Conservation (phyloP, 1,140 invertebrate genomes). For the Drosophila burlai region DNA sequence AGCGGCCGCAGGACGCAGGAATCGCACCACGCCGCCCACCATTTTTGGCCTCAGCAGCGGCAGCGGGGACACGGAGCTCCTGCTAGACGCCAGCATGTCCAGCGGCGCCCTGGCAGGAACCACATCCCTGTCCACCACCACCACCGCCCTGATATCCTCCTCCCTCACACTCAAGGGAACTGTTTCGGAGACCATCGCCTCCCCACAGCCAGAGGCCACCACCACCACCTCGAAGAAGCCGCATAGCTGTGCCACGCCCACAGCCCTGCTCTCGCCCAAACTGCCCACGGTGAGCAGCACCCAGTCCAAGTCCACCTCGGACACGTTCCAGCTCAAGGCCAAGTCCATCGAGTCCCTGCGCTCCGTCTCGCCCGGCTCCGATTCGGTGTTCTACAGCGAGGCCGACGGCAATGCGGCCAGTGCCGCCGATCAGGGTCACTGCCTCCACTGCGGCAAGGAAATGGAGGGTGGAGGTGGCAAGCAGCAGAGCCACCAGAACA, state of each 20-base stretch:
- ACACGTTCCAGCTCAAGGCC: constrained; percentile 89
- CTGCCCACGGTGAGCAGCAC: constrained; percentile 16
- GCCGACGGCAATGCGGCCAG: constrained; percentile 86
- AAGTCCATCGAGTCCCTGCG: constrained; percentile 93
- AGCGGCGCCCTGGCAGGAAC: constrained; percentile 9
- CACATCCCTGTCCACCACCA: constrained; percentile 10
- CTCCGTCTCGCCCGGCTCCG: constrained; percentile 94
- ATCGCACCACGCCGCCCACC: constrained; percentile 44
- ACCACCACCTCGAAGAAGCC: constrained; percentile 32
- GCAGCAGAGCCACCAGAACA: constrained; percentile 38
- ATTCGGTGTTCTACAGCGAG: constrained; percentile 95
- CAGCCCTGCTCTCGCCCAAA: constrained; percentile 64
- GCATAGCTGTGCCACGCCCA: constrained; percentile 65
- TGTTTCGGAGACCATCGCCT: constrained; percentile 32
- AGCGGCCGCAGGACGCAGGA: constrained; percentile 51
- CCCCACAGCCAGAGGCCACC: constrained; percentile 21
- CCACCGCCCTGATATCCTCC: constrained; percentile 10
- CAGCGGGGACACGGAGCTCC: constrained; percentile 69
- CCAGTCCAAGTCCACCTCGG: constrained; percentile 81
- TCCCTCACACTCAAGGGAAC: constrained; percentile 6
- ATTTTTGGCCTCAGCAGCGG: constrained; percentile 66
- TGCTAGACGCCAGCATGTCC: constrained; percentile 72
- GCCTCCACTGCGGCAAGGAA: constrained; percentile 92
- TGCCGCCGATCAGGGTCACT: constrained; percentile 86
- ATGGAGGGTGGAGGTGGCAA: constrained; percentile 85